Base-by-base conservation (phyloP, 2,888 invertebrate species). In the Notodonta ziczac region DNA sequence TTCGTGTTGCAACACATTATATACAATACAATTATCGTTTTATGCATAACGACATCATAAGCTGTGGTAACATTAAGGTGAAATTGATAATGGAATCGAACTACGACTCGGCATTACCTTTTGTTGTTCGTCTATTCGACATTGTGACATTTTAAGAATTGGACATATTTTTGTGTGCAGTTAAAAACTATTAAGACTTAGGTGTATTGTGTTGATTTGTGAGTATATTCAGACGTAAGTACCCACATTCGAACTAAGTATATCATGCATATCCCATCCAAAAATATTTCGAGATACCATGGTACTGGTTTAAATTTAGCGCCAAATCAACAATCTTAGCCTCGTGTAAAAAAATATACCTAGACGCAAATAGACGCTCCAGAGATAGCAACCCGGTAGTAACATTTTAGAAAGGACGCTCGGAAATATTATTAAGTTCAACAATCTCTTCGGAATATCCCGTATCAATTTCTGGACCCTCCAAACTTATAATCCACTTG, bases 1-100 rank as follows among this genome's bases (percentile, higher is more conserved):
- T 86, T 83, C 65, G 84, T 82, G 83, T 83, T 84, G 81, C 81
- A 80, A 79, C 69, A 64, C 63, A 65, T 69, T 62, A 72, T 69
- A 70, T 67, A 72, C 74, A 72, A 63, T 65, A 69, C 62, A 62
- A 62, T 63, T 51, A 64, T 61, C 72, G 72, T 78, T 76, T 77
- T 74, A 81, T 81, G 79, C 64, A 62, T 71, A 67, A 60, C 58
- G 61, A 60, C 66, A 57, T 68, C 61, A 65, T 58, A 65, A 65
- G 65, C 56, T 52, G 61, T 55, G 64, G 69, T 76, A 66, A 72
- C 72, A 73, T 70, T 72, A 69, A 62, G 69, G 68, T 56, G 72
- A 69, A 71, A 63, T 73, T 71, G 74, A 80, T 77, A 76, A 77
- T 83, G 82, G 78, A 75, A 79, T 79, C 75, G 65, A 74, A 76